Evolutionary conservation across 2,888 invertebrate genomes (phyloP).

Genomic region (Tetragonula carbonaria): DNA sequence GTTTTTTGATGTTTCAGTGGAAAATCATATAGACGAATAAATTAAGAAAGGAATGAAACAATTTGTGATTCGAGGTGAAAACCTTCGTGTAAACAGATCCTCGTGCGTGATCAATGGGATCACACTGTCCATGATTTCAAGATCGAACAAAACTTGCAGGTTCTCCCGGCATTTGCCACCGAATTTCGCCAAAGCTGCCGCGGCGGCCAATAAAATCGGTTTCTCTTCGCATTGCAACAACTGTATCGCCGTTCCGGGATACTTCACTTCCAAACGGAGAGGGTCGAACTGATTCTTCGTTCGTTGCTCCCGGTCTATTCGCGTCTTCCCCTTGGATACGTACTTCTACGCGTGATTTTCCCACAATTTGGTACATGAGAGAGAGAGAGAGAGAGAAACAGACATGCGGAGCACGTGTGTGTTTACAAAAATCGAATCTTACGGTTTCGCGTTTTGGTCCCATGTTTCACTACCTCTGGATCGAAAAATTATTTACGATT

Average conservation of each 20-base stretch:
- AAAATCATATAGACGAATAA: background rate
- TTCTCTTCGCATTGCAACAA: constrained; percentile 76
- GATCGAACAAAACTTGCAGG: constrained; percentile 74
- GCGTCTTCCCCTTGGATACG: constrained; percentile 64
- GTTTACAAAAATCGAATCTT: constrained; percentile 7
- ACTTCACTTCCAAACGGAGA: constrained; percentile 71
- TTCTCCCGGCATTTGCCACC: constrained; percentile 83
- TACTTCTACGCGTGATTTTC: constrained; percentile 57
- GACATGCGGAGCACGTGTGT: background rate
- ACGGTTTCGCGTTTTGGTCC: constrained; percentile 38
- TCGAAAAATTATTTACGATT: background rate
- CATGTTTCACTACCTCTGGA: constrained; percentile 29
- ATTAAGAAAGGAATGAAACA: background rate
- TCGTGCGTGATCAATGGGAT: constrained; percentile 75
- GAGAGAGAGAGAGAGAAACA: background rate
- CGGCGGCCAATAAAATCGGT: constrained; percentile 83
- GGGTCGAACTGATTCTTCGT: constrained; percentile 69
- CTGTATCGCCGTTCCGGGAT: constrained; percentile 76
- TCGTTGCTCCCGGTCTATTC: constrained; percentile 62
- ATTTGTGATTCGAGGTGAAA: background rate
- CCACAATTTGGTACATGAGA: background rate
- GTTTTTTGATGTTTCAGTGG: background rate
- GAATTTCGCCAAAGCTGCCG: constrained; percentile 84
- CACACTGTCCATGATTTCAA: constrained; percentile 72
- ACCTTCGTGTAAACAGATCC: constrained; percentile 78